These are phyloP conservation scores for Strix aluco DNA, from an alignment of 2,113 vertebrate species.

Conservation along the genomic window DNA sequence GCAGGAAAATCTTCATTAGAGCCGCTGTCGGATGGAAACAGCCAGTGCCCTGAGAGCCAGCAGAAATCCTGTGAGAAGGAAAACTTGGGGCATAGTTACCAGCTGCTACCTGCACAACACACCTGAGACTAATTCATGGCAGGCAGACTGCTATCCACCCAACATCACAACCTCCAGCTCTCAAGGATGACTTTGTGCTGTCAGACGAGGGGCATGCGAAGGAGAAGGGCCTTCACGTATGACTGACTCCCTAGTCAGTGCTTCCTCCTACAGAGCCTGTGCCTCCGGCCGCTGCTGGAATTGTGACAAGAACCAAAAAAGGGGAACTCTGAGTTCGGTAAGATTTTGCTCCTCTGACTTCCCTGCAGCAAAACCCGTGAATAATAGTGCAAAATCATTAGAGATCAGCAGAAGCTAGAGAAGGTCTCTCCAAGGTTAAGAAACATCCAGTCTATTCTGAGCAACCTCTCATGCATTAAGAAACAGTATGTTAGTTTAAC, in stretches of 20 bases:
- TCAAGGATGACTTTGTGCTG: not conserved
- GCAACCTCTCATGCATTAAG: not conserved
- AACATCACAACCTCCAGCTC: not conserved
- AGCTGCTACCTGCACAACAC: not conserved
- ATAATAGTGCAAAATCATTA: accelerated
- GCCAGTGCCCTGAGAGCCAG: not conserved
- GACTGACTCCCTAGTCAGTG: not conserved
- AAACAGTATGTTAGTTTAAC: not conserved
- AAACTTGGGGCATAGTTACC: not conserved
- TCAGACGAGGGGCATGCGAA: accelerated
- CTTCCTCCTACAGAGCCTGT: not conserved
- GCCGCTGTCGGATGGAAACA: not conserved
- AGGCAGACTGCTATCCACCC: not conserved
- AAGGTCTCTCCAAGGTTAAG: not conserved
- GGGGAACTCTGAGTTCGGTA: not conserved
- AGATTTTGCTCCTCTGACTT: not conserved
- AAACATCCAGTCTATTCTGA: not conserved
- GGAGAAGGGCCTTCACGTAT: accelerated
- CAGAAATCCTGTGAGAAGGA: not conserved
- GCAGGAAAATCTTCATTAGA: not conserved
- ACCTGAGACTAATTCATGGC: not conserved
- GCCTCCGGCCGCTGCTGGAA: accelerated
- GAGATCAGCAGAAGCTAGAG: not conserved
- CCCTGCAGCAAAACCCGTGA: not conserved
- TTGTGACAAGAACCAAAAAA: not conserved